A percentile compares a stretch with the other conserved stretches of the same genome.
These are phyloP conservation scores for Saimiri boliviensis DNA, from an alignment of 2,113 vertebrate genomes.

Conservation along the genomic window DNA sequence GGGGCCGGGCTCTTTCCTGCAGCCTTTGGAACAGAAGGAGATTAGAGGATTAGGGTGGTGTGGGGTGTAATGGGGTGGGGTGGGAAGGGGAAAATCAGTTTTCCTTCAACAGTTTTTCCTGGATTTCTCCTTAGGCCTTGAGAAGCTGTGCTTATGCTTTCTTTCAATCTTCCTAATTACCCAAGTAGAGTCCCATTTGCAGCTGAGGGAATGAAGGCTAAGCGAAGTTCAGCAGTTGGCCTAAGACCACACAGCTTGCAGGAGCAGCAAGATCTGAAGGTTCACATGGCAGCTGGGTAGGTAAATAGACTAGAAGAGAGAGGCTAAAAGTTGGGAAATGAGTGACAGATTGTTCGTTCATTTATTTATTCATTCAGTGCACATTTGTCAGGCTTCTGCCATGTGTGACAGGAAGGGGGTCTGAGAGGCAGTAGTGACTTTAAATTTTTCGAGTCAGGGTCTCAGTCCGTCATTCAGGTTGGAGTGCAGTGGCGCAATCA, in stretches of 20 bases:
- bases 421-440: not conserved
- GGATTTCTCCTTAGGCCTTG: not conserved
- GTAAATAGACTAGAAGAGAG: not conserved
- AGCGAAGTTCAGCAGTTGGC: not conserved
- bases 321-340: not conserved
- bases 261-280: not conserved
- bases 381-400: not conserved
- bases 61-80: not conserved
- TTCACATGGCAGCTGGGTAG: not conserved
- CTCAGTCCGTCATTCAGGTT: no score
- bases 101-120: not conserved
- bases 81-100: not conserved
- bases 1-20: slow-evolving; percentile 36
- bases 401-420: not conserved
- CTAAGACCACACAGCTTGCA: not conserved
- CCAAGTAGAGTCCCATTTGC: not conserved
- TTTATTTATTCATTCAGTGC: not conserved
- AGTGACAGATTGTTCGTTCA: not conserved
- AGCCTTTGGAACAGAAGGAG: slow-evolving; percentile 22
- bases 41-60: not conserved
- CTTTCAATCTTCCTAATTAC: not conserved
- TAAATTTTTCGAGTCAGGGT: no score
- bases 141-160: not conserved
- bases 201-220: not conserved
- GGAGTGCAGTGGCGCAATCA: no score